Conservation (phyloP, 2,888 invertebrate genomes). For the Crossocerus cetratus region DNA sequence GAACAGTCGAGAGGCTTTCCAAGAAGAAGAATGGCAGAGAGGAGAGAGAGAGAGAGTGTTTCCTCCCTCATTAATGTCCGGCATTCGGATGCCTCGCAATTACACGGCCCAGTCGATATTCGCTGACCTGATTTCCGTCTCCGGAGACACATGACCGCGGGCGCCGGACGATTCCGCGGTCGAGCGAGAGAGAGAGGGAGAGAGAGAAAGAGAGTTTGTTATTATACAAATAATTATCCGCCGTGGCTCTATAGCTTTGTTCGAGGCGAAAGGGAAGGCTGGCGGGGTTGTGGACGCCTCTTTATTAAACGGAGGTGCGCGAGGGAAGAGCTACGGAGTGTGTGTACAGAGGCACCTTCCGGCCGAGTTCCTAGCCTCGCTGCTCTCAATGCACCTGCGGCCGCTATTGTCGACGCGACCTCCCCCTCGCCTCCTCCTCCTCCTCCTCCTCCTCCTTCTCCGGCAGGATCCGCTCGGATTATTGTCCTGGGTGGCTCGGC, state of each 20-base stretch:
- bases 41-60: conserved; percentile 22
- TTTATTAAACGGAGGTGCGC: neutral
- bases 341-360: too few species aligned
- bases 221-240: conserved; percentile 37
- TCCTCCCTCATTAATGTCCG: conserved; percentile 35
- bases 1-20: neutral
- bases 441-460: too few species aligned
- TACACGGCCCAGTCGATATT: conserved; percentile 14
- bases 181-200: neutral
- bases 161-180: neutral
- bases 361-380: neutral
- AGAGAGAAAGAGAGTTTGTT: conserved; percentile 13
- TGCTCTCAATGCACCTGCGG: conserved; percentile 40
- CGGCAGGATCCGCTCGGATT: conserved; percentile 18
- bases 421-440: neutral
- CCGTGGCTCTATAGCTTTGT: conserved; percentile 3
- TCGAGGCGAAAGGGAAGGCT: neutral
- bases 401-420: conserved; percentile 33
- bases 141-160: too few species aligned
- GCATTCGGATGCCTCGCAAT: conserved; percentile 33
- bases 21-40: conserved; percentile 12
- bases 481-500: conserved; percentile 38
- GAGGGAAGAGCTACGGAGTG: too few species aligned
- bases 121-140: too few species aligned
- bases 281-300: neutral